Evolutionary conservation across 2,113 vertebrate species (phyloP).

Genomic region (Lepidothrix coronata): DNA sequence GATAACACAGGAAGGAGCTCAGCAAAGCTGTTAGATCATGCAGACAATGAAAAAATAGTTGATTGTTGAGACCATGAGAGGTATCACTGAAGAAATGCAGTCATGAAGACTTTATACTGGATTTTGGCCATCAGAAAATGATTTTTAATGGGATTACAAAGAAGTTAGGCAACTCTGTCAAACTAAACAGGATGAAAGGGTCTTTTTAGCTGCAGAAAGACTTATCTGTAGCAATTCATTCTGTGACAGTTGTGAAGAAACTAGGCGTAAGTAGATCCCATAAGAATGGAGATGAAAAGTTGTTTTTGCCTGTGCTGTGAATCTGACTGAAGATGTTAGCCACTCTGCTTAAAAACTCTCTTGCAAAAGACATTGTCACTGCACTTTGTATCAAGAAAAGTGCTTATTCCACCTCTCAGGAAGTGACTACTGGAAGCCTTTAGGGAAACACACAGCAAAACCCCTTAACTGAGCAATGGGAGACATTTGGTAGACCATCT

Average conservation of each 20-base stretch:
- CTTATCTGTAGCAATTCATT: not conserved
- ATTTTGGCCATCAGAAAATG: not conserved
- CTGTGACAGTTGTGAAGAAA: not conserved
- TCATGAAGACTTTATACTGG: not conserved
- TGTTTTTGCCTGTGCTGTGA: not conserved
- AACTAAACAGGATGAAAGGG: not conserved
- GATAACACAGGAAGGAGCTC: not conserved
- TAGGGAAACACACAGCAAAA: not conserved
- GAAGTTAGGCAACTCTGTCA: not conserved
- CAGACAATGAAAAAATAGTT: not conserved
- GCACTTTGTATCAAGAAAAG: not conserved
- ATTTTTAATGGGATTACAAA: not conserved
- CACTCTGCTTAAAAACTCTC: not conserved
- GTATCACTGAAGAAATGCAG: not conserved
- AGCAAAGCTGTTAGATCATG: not conserved
- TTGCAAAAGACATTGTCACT: not conserved
- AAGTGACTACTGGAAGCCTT: not conserved
- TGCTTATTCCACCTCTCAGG: not conserved
- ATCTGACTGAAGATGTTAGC: not conserved
- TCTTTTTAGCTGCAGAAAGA: not conserved
- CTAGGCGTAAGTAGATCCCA: not conserved
- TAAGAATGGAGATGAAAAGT: not conserved
- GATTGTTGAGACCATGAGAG: not conserved
- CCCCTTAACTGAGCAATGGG: not conserved
- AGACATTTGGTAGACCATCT: not conserved